Percentiles rank a stretch among this genome's conserved stretches.
Evolutionary conservation across 1,140 invertebrate genomes (phyloP).

Genomic region (Choristoneura fumiferana): DNA sequence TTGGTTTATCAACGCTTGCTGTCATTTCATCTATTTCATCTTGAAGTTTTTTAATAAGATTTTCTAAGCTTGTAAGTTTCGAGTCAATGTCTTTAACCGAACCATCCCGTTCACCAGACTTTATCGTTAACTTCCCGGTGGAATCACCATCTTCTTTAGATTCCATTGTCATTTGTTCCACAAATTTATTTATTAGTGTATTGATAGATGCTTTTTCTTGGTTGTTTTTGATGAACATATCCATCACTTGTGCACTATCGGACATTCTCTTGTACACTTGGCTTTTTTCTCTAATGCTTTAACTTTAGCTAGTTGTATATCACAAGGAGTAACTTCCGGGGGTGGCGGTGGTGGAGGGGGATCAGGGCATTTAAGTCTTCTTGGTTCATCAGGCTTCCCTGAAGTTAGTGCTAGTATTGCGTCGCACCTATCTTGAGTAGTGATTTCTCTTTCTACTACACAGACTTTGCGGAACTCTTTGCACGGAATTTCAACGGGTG

Average conservation of each 20-base stretch:
- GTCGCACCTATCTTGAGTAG: conserved; percentile 47
- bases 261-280: conserved; percentile 33
- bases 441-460: conserved; percentile 36
- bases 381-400: conserved; percentile 37
- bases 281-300: conserved; percentile 30
- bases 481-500: conserved; percentile 14
- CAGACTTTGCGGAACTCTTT: conserved; percentile 31
- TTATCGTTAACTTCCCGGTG: too few species aligned
- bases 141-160: conserved; percentile 24
- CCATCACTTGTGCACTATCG: too few species aligned
- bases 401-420: conserved; percentile 33
- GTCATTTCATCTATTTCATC: conserved; percentile 41
- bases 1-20: conserved; percentile 7
- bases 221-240: conserved; percentile 34
- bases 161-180: conserved; percentile 33
- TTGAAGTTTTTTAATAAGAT: conserved; percentile 46
- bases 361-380: conserved; percentile 39
- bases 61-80: conserved; percentile 47
- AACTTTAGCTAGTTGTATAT: conserved; percentile 27
- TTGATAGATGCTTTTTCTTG: conserved; percentile 25
- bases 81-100: conserved; percentile 38
- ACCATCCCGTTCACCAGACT: too few species aligned
- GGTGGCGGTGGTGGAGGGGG: conserved; percentile 37
- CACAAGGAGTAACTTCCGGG: conserved; percentile 41
- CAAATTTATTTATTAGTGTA: conserved; percentile 22